These are phyloP conservation scores for Patiria pectinifera DNA, from an alignment of 53 echinoderm and acorn worm genomes.

Conservation along the genomic window DNA sequence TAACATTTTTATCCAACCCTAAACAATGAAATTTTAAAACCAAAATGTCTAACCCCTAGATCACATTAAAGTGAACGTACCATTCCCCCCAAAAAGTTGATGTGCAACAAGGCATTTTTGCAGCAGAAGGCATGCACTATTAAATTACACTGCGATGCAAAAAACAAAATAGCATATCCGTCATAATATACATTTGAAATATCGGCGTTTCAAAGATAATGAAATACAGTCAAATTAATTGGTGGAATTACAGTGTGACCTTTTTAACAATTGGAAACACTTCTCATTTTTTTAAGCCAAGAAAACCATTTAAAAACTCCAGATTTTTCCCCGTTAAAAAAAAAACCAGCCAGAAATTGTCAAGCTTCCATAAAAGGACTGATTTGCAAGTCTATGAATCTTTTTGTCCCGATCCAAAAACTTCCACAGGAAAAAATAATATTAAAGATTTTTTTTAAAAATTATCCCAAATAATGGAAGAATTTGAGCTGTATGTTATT, in stretches of 20 bases:
- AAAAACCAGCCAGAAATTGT: too few relatives aligned
- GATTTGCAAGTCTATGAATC: background rate
- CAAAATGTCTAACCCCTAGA: background rate
- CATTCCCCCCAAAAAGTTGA: background rate
- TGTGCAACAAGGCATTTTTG: background rate
- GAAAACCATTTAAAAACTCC: too few relatives aligned
- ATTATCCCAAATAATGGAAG: background rate
- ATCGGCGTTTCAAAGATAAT: background rate
- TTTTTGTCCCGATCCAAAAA: background rate
- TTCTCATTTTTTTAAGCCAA: too few relatives aligned
- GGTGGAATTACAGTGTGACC: background rate
- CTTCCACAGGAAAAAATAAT: too few relatives aligned
- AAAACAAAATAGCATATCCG: background rate
- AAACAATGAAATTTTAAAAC: background rate
- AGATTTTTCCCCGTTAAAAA: too few relatives aligned
- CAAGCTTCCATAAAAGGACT: too few relatives aligned
- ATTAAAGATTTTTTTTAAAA: background rate
- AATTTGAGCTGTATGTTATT: background rate
- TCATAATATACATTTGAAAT: background rate
- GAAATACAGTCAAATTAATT: background rate
- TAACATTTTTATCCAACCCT: background rate
- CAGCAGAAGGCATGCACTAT: background rate
- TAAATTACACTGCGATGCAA: background rate
- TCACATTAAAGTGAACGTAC: too few relatives aligned
- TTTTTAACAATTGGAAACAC: background rate